Conservation (phyloP, 1,140 invertebrate species). For the Euura saliciscinereae region DNA sequence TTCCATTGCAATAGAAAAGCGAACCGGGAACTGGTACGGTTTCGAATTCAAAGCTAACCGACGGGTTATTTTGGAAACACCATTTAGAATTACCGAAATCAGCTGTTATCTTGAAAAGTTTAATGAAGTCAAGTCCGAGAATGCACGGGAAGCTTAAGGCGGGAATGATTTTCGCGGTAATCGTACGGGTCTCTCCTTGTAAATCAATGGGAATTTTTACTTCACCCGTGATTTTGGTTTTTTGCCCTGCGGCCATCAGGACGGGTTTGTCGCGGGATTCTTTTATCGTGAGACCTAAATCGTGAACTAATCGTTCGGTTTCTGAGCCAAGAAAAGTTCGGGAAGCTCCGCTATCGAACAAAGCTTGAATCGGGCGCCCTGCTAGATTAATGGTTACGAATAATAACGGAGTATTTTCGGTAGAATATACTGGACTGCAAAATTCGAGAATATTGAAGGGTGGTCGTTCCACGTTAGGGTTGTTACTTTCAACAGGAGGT, state of each 20-base stretch:
- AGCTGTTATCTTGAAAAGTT: background rate
- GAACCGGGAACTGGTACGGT: background rate
- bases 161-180: constrained; percentile 5
- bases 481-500: too few species aligned
- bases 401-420: constrained; percentile 4
- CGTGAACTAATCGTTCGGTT: background rate
- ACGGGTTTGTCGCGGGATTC: background rate
- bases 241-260: constrained; percentile 14
- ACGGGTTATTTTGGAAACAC: background rate
- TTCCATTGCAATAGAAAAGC: background rate
- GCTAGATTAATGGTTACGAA: background rate
- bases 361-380: background rate
- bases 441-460: background rate
- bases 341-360: constrained; percentile 13
- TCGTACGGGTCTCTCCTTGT: background rate
- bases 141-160: too few species aligned
- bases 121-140: constrained; percentile 12
- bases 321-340: constrained; percentile 4
- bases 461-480: too few species aligned
- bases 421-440: background rate
- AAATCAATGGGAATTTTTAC: background rate
- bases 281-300: background rate
- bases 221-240: background rate
- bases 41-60: background rate
- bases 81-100: background rate